Evolutionary conservation across 2,888 invertebrate species (phyloP).

Genomic region (Callyntrura sp.): DNA sequence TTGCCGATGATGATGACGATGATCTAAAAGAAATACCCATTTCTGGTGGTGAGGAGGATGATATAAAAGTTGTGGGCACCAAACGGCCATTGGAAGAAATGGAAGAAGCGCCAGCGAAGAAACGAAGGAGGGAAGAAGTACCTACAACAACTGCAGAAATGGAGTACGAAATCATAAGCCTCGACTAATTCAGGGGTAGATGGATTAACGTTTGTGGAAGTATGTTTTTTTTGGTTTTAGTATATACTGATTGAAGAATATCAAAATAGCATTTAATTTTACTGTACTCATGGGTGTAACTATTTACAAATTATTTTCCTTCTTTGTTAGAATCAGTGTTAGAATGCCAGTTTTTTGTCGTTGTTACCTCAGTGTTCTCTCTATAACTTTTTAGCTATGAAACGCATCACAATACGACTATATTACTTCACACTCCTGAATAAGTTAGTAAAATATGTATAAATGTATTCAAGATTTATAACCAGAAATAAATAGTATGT

Average conservation of each 20-base stretch:
- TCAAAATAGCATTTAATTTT: background rate
- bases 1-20: slow-evolving; percentile 78
- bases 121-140: slow-evolving; percentile 66
- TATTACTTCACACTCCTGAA: too few relatives aligned
- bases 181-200: too few relatives aligned
- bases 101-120: slow-evolving; percentile 79
- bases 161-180: slow-evolving; percentile 72
- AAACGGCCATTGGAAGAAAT: slow-evolving; percentile 74
- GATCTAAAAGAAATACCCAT: slow-evolving; percentile 80
- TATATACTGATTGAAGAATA: too few relatives aligned
- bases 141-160: background rate
- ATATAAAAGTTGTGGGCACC: slow-evolving; percentile 61
- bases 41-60: slow-evolving; percentile 62
- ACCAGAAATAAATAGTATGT: too few relatives aligned
- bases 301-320: slow-evolving; percentile 3
- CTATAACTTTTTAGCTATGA: too few relatives aligned
- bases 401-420: background rate
- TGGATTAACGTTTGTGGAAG: too few relatives aligned
- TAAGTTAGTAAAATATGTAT: too few relatives aligned
- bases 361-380: too few relatives aligned
- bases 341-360: background rate
- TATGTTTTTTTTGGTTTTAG: too few relatives aligned
- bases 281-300: background rate
- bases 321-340: too few relatives aligned
- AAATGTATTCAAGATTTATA: too few relatives aligned